Base-by-base conservation (phyloP, 2,113 vertebrate species). In the Saccopteryx leptura region DNA sequence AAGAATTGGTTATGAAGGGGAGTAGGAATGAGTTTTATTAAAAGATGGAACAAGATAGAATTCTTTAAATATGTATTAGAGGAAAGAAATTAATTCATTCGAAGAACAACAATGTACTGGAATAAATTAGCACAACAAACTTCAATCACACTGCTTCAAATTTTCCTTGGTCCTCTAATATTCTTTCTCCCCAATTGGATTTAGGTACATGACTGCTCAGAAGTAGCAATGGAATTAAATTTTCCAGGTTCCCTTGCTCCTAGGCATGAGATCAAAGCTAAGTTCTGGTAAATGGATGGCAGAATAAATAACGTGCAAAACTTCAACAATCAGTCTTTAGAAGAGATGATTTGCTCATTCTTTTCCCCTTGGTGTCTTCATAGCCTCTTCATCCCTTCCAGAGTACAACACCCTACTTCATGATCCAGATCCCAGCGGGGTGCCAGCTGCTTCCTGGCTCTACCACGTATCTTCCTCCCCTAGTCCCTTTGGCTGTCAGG, bases 61-160 rank as follows among this genome's bases (percentile, higher is more conserved):
- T 69, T 66, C 92, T 68, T 63, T 2, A 92, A 63, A 46, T 54
- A 91, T 89, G 6, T 52, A 50, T 63, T 90, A 71, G 31, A 65
- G 78, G 19, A 93, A 82, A 72, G 10, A 75, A 48, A 39, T 0
- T 46, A 80, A 76, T 81, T 90, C 10, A 68, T 15, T 50, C 28
- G 69, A 46, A 86, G 19, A 65, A 5, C 33, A 95, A 72, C 74
- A 76, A n/a, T 78, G 5, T 68, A 58, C 33, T 76, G 10, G 9
- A 63, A 87, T 83, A 79, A 69, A 93, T 56, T 66, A 87, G 68
- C 19, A 33, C 46, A 74, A n/a, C 12, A 82, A 48, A 31, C 31
- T 90, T 63, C 65, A 88, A 75, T 4, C 79, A 7, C 58, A 56
- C 63, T 86, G 1, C 46, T 52, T 68, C 4, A 58, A 2, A 54